Evolutionary conservation across 2,113 vertebrate species (phyloP).

Genomic region (Tyrannus savana): DNA sequence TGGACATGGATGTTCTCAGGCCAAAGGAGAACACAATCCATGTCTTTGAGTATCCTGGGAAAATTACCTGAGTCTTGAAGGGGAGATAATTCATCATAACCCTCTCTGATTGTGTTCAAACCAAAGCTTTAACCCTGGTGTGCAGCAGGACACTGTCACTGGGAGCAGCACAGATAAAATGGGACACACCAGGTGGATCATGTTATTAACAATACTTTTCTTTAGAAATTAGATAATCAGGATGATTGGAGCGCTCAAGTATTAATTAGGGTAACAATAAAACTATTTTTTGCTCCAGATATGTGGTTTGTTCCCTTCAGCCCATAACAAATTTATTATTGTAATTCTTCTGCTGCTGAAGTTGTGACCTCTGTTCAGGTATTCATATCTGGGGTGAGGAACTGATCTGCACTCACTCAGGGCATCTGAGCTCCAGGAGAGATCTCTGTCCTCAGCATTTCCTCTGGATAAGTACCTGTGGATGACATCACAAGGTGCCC

Average conservation of each 20-base stretch:
- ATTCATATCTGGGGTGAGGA: background rate
- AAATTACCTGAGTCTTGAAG: background rate
- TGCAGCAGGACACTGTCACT: background rate
- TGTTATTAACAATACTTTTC: background rate
- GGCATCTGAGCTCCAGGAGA: background rate
- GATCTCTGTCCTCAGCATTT: background rate
- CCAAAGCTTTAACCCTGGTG: background rate
- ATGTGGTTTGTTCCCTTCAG: background rate
- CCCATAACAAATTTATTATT: background rate
- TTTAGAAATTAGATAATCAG: background rate
- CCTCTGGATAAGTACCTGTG: background rate
- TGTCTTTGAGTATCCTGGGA: background rate
- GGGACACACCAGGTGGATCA: background rate
- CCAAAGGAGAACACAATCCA: background rate
- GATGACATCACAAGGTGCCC: background rate
- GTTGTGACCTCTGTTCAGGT: background rate
- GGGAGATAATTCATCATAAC: background rate
- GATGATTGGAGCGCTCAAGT: background rate
- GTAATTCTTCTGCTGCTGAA: background rate
- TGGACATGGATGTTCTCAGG: background rate
- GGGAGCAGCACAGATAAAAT: background rate
- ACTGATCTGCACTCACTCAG: background rate
- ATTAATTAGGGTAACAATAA: background rate
- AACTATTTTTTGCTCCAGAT: background rate
- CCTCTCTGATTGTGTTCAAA: no score